Conservation (phyloP, 2,113 vertebrate genomes). For the Atractosteus spatula region DNA sequence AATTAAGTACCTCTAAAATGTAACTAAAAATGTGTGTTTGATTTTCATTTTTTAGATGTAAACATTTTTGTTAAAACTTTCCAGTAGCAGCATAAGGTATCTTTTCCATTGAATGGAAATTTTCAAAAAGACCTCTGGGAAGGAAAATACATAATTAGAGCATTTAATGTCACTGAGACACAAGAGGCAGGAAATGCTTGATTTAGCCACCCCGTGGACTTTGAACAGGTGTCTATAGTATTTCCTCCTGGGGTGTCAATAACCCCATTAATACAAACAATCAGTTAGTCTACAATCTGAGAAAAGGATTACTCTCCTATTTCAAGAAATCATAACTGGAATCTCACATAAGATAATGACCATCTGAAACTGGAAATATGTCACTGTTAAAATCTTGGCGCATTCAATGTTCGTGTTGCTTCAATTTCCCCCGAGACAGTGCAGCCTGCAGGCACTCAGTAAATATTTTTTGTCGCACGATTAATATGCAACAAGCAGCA, state of each 20-base stretch:
- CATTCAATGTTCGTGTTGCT: background rate
- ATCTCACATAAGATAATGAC: background rate
- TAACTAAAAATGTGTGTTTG: background rate
- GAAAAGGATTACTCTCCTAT: background rate
- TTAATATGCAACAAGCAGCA: slow-evolving; percentile 24
- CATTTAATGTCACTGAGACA: too few relatives aligned
- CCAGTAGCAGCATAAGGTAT: too few relatives aligned
- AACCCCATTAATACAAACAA: background rate
- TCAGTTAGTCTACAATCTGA: background rate
- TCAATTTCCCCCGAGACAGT: slow-evolving; percentile 2
- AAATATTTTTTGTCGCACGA: slow-evolving; percentile 16
- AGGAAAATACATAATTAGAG: too few relatives aligned
- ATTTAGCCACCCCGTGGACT: too few relatives aligned
- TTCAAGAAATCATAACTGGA: background rate
- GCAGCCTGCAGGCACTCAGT: slow-evolving; percentile 9
- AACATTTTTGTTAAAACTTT: too few relatives aligned
- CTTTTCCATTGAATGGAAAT: too few relatives aligned
- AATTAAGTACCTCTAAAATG: background rate
- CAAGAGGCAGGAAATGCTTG: too few relatives aligned
- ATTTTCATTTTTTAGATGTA: too few relatives aligned
- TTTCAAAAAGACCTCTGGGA: too few relatives aligned
- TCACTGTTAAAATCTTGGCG: background rate
- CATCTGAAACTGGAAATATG: background rate
- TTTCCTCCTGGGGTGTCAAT: too few relatives aligned
- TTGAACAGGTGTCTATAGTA: too few relatives aligned